A percentile compares a stretch with the other conserved stretches of the same genome.
phyloP scores from a whole-genome alignment of 2,113 vertebrate species.

The Podarcis cretensis region DNA sequence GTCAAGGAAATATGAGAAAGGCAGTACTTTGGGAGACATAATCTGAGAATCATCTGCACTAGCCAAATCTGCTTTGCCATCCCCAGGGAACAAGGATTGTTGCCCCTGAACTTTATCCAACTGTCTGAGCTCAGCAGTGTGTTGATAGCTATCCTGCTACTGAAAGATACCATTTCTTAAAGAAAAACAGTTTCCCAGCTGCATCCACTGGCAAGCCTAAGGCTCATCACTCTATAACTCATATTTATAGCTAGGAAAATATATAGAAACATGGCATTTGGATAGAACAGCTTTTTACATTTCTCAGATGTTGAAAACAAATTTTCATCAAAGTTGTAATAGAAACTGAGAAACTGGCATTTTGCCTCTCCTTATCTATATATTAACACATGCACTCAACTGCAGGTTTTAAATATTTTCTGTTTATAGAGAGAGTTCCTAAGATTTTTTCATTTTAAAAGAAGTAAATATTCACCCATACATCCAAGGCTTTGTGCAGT shows the following conservation, averaged over 20 bases:
- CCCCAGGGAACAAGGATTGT: background rate
- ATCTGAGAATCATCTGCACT: background rate
- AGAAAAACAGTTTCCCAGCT: conserved; percentile 35
- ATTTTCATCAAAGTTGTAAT: conserved; percentile 69
- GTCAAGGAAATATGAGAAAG: background rate
- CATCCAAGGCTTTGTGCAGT: background rate
- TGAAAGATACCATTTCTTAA: background rate
- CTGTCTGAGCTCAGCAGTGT: background rate
- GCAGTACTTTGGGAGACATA: background rate
- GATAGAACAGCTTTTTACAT: conserved; percentile 61
- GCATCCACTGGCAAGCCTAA: background rate
- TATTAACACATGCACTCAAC: conserved; percentile 42
- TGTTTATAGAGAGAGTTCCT: conserved; percentile 36
- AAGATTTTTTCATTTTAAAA: conserved; percentile 39
- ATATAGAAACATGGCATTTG: conserved; percentile 66
- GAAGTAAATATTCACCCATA: conserved; percentile 30
- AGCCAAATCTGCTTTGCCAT: background rate
- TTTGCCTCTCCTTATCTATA: conserved; percentile 34
- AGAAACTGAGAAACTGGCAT: conserved; percentile 66
- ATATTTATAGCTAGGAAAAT: conserved; percentile 51
- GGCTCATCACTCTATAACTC: conserved; percentile 24
- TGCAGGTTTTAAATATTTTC: conserved; percentile 29
- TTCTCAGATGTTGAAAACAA: conserved; percentile 61
- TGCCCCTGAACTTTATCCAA: background rate
- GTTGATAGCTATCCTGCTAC: background rate